Evolutionary conservation across 2,113 vertebrate species (phyloP), one percentile per base, ranked within the genome.

Genomic region (Coracopsis vasa): DNA sequence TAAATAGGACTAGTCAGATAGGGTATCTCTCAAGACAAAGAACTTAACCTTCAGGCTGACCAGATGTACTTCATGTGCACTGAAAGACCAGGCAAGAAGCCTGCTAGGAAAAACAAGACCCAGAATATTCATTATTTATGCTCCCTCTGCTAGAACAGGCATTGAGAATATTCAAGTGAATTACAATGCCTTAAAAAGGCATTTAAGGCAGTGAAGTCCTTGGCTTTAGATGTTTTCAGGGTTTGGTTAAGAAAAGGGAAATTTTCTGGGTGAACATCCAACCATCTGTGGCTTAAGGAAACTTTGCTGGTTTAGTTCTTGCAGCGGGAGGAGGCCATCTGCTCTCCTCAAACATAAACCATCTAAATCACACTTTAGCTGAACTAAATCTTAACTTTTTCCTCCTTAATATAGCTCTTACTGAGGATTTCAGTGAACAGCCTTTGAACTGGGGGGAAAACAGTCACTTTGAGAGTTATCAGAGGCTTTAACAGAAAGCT

Each of bases 401-500:
- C 39, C 44, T 39, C 48, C 24, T 86, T 31, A 54, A n/a, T 33
- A 4, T 20, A 50, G 62, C 56, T 58, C 28, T 62, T 20, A 19
- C 6, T 20, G 17, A 77, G 62, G 72, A 72, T 69, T 53, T 41
- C n/a, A 56, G 56, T 51, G 54, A 80, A 37, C 21, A 51, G 24
- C 18, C 42, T 72, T 65, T 54, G 56, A 79, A 78, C 6, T 58
- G 28, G 8, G 45, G 10, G 27, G 17, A 10, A 9, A 51, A 35
- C 23, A 33, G 14, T 39, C 23, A 80, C 37, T 28, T 79, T 56
- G 1, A 23, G 16, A 88, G 33, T 21, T 21, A 54, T 10, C 37
- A 28, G 33, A 74, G 50, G 23, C 54, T 88, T 75, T 33, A 84
- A 69, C 54, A 77, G 60, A 92, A 70, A 92, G 72, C 86, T 53